Percentiles rank a stretch among this genome's conserved stretches.
Conservation (phyloP, 2,888 invertebrate species). For the Dichetophora obliterata region DNA sequence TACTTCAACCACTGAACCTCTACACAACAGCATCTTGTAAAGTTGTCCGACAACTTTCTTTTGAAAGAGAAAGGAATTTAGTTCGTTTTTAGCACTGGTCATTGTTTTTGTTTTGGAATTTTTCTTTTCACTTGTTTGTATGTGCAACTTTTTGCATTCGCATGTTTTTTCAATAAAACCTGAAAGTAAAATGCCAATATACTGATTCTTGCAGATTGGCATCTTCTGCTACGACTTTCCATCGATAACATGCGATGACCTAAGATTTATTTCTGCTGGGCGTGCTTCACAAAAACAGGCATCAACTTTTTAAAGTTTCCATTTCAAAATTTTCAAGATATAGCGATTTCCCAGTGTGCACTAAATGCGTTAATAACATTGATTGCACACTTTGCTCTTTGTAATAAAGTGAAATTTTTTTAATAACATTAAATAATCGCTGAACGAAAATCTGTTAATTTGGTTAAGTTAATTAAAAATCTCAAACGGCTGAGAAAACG, state of each 20-base stretch:
- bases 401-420: constrained; percentile 46
- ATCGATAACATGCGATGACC: background rate
- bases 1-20: background rate
- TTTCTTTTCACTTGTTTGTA: constrained; percentile 1
- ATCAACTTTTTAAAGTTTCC: background rate
- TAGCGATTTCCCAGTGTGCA: no score
- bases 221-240: background rate
- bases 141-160: background rate
- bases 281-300: background rate
- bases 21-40: background rate
- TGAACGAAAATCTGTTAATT: constrained; percentile 18
- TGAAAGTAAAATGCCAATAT: background rate
- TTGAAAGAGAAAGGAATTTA: constrained; percentile 44
- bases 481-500: background rate
- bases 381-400: constrained; percentile 11
- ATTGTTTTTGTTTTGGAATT: background rate
- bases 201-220: background rate
- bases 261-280: background rate
- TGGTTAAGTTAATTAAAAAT: constrained; percentile 26
- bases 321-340: background rate
- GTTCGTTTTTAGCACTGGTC: background rate
- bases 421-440: constrained; percentile 23
- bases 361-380: background rate
- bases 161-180: no score
- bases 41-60: constrained; percentile 42